Percentiles rank a stretch among this genome's conserved stretches.
Evolutionary conservation across 2,113 vertebrate species (phyloP).

Genomic region (Bagarius yarrelli): DNA sequence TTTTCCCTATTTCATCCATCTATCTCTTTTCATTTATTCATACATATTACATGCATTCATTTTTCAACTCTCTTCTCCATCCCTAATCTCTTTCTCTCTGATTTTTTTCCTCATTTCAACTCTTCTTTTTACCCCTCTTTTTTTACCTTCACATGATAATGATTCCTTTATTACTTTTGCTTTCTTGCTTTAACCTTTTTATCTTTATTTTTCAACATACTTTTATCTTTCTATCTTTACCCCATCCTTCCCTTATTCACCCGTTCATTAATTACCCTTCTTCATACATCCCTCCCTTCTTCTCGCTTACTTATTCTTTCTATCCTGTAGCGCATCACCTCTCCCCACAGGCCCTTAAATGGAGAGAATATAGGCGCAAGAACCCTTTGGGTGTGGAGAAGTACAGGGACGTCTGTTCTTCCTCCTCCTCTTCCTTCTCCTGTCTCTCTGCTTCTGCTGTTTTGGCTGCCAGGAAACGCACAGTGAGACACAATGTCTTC

Average conservation of each 20-base stretch:
- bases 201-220: background rate
- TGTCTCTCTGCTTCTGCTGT: constrained; percentile 55
- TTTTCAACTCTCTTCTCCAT: background rate
- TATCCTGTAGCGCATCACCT: constrained; percentile 84
- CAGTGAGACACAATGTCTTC: constrained; percentile 80
- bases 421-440: constrained; percentile 34
- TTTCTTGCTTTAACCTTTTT: background rate
- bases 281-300: background rate
- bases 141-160: background rate
- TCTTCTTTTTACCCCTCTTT: background rate
- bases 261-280: background rate
- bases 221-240: background rate
- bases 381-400: constrained; percentile 88
- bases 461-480: constrained; percentile 71
- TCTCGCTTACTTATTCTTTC: constrained; percentile 12
- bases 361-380: constrained; percentile 90
- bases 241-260: background rate
- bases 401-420: constrained; percentile 57
- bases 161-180: background rate
- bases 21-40: background rate
- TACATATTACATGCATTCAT: background rate
- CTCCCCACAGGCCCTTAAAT: constrained; percentile 94
- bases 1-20: background rate
- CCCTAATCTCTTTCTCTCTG: background rate
- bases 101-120: background rate